Evolutionary conservation across 2,888 invertebrate species (phyloP).

Genomic region (Keiferia lycopersicella): DNA sequence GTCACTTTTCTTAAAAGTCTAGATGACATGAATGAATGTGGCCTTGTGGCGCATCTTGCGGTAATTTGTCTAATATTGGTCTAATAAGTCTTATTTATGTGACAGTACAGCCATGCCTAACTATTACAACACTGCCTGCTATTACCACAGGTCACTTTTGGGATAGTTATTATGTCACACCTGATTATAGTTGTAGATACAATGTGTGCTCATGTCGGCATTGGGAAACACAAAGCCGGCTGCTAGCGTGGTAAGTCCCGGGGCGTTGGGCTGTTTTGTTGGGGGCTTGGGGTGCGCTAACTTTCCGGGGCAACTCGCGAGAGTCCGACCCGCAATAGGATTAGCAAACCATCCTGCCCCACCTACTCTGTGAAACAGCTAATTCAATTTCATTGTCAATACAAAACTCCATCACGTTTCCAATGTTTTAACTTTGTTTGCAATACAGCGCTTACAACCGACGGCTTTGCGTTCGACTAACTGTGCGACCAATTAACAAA

Average conservation of each 20-base stretch:
- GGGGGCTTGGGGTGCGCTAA: constrained; percentile 55
- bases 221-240: constrained; percentile 36
- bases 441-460: neutral
- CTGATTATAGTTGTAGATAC: no score
- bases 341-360: constrained; percentile 58
- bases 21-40: no score
- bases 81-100: no score
- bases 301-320: constrained; percentile 63
- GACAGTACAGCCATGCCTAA: no score
- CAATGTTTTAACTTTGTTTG: neutral
- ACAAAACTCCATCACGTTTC: constrained; percentile 4
- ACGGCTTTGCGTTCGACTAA: neutral
- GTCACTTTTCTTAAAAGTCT: no score
- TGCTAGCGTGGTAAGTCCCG: constrained; percentile 46
- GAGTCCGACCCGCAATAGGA: constrained; percentile 70
- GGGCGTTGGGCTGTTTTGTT: constrained; percentile 56
- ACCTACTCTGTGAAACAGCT: constrained; percentile 21
- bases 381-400: constrained; percentile 33
- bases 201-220: no score
- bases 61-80: no score
- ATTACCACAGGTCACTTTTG: no score
- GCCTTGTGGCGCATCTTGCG: no score
- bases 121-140: no score
- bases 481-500: neutral
- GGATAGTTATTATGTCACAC: no score